phyloP scores from a whole-genome alignment of 2,888 invertebrate species.

The Laothoe populi region DNA sequence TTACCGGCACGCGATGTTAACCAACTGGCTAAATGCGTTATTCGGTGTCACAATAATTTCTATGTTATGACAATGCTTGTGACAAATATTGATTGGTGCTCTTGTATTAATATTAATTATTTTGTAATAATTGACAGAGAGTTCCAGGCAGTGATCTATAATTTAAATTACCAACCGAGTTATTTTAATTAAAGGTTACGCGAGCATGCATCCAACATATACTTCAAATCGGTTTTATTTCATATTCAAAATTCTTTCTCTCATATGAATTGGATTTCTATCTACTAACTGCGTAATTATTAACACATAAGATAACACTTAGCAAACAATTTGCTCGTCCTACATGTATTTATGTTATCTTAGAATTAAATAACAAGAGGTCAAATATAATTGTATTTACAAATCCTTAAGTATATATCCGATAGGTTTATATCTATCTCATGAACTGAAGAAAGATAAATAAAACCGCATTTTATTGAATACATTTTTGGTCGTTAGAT shows the following conservation, averaged over 20 bases:
- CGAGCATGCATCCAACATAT: background rate
- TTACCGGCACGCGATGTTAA: slow-evolving; percentile 60
- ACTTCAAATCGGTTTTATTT: background rate
- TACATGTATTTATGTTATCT: slow-evolving; percentile 29
- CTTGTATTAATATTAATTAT: background rate
- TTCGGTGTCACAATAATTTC: slow-evolving; percentile 9
- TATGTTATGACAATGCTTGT: background rate
- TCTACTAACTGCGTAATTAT: slow-evolving; percentile 7
- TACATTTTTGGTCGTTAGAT: background rate
- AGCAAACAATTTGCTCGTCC: slow-evolving; percentile 28
- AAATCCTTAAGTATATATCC: slow-evolving; percentile 6
- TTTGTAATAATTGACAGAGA: background rate
- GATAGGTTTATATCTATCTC: background rate
- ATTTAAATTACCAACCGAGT: too few relatives aligned
- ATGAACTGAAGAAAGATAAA: too few relatives aligned
- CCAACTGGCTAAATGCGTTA: slow-evolving; percentile 19
- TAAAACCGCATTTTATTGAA: too few relatives aligned
- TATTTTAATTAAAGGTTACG: too few relatives aligned
- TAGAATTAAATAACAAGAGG: slow-evolving; percentile 26
- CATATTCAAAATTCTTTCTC: background rate
- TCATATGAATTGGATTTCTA: background rate
- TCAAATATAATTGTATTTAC: slow-evolving; percentile 12
- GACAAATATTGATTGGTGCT: background rate
- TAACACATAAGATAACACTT: slow-evolving; percentile 18
- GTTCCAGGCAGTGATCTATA: background rate